Base-by-base conservation (phyloP, 2,797 vertebrate species). In the Scarus forsteni region DNA sequence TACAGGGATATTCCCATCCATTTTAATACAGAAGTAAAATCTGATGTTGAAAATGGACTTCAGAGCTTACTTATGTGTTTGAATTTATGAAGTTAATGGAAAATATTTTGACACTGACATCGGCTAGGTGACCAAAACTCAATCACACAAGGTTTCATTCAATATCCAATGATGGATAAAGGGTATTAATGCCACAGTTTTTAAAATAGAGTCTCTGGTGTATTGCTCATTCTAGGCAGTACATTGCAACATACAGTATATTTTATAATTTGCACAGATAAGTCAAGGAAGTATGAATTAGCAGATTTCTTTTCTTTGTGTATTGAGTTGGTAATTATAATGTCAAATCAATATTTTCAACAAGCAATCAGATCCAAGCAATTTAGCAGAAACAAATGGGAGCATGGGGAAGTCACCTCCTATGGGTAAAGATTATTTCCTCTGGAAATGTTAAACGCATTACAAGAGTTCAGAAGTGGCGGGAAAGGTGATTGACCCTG, bases 401-500 rank as follows among this genome's bases (percentile, higher is more conserved):
- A n/a, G n/a, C n/a, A n/a, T n/a, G n/a, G n/a, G n/a, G 60, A 67
- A 80, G 67, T 81, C 68, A 38, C 50, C 70, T 78, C 57, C 80
- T 68, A 43, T 56, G 71, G 49, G 61, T 83, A 87, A 85, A 80
- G 83, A 79, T 88, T 86, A 4, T 27, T 77, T 58, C 10, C 55
- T 64, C 58, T 55, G 64, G 55, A 60, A 80, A 84, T 73, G 81
- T 77, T 85, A 84, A 86, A 88, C 85, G 85, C 85, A 84, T 87
- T 84, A 81, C 83, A 72, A 85, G 77, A 79, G 65, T 77, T 80
- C 43, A 79, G 42, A 66, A 58, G 74, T 34, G 7, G 65, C 57
- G 67, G 61, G 48, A 51, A 48, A 84, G 39, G 73, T 10, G 12
- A 55, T 18, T 16, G 36, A 67, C 45, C 77, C 53, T 5, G 15